Evolutionary conservation across 2,888 invertebrate species (phyloP).

Genomic region (Polyommatus iphigenia): DNA sequence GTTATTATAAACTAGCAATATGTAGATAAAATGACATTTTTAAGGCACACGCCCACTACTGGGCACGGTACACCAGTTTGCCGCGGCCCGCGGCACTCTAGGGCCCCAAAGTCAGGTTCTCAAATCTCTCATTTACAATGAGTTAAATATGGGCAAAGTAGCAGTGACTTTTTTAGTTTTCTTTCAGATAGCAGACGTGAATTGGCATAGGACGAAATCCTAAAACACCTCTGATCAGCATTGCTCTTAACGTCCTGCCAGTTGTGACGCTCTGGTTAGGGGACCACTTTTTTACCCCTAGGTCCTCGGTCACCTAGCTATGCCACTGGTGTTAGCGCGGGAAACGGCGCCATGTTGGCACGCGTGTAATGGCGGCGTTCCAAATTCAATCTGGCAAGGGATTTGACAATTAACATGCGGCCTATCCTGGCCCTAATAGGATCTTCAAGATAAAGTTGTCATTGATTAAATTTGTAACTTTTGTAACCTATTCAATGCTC

Average conservation of each 20-base stretch:
- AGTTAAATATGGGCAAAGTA: no score
- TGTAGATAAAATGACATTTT: no score
- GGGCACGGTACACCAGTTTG: no score
- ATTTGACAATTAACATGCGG: slow-evolving; percentile 37
- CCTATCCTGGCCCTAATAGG: slow-evolving; percentile 1
- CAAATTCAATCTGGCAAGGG: slow-evolving; percentile 49
- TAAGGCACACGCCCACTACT: no score
- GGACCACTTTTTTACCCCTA: no score
- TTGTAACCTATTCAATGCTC: neutral
- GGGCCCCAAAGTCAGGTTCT: no score
- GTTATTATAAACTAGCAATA: no score
- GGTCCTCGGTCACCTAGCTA: neutral
- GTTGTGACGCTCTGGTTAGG: neutral
- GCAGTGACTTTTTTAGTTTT: no score
- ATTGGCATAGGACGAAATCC: neutral
- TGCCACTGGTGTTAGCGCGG: slow-evolving; percentile 45
- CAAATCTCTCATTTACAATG: no score
- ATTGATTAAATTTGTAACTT: neutral
- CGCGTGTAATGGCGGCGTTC: slow-evolving; percentile 55
- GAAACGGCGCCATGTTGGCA: slow-evolving; percentile 52
- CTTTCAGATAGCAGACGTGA: neutral
- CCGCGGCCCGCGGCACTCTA: no score
- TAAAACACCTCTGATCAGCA: neutral
- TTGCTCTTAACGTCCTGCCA: neutral
- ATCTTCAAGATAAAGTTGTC: neutral